These are phyloP conservation scores for Thelaira solivaga DNA, from an alignment of 2,888 invertebrate species.

Conservation along the genomic window DNA sequence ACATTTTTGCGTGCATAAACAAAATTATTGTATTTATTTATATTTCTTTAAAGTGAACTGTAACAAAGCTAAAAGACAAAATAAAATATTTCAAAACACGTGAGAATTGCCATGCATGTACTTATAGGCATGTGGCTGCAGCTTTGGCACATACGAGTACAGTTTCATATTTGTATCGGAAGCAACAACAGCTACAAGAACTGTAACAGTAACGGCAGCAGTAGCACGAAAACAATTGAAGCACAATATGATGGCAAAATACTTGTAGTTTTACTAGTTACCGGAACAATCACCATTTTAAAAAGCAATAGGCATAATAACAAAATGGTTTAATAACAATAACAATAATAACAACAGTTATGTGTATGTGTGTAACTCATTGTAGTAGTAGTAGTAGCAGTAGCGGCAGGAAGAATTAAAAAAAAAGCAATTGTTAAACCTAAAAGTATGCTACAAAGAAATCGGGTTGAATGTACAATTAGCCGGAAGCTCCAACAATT, in stretches of 20 bases:
- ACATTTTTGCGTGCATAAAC: no score
- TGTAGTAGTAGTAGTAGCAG: not conserved
- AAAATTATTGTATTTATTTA: no score
- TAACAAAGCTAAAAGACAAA: not conserved
- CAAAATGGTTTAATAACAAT: constrained; percentile 46
- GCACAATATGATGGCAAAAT: constrained; percentile 33
- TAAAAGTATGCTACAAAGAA: constrained; percentile 12
- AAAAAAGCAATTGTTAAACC: not conserved
- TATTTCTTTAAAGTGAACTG: no score
- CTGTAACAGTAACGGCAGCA: not conserved
- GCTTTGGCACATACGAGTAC: no score
- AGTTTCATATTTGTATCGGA: not conserved
- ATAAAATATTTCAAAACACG: not conserved
- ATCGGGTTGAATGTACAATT: constrained; percentile 52
- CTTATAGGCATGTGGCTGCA: not conserved
- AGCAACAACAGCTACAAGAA: not conserved
- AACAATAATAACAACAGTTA: not conserved
- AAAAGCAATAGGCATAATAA: constrained; percentile 57
- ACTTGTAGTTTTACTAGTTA: constrained; percentile 15
- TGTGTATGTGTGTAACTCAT: no score
- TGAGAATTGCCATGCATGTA: not conserved
- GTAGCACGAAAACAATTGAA: constrained; percentile 5
- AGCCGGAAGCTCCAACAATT: constrained; percentile 35
- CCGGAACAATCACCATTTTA: constrained; percentile 44
- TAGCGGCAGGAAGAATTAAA: not conserved